These are phyloP conservation scores for Thecophora atra DNA, from an alignment of 2,888 invertebrate species.

Conservation along the genomic window DNA sequence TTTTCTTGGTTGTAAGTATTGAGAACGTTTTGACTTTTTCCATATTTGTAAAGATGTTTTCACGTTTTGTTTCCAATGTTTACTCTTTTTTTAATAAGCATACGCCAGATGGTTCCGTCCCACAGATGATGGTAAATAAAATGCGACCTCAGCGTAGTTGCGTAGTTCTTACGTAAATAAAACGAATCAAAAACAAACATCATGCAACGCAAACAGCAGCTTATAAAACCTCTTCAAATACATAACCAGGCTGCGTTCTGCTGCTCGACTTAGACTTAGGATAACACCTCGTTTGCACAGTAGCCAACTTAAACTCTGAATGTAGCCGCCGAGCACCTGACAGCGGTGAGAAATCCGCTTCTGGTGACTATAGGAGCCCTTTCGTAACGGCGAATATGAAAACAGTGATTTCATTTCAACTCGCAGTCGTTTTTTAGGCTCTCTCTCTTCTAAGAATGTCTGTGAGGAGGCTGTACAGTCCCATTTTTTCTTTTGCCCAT, in stretches of 20 bases:
- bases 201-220: background rate
- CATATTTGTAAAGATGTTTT: too few species aligned
- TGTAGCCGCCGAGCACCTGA: background rate
- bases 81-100: too few species aligned
- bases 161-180: background rate
- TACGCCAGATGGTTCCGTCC: too few species aligned
- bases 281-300: constrained; percentile 15
- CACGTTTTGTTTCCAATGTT: too few species aligned
- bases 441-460: background rate
- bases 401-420: too few species aligned
- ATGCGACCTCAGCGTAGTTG: background rate
- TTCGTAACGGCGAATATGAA: background rate
- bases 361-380: background rate
- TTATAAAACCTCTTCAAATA: background rate
- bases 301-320: background rate
- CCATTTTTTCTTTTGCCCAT: too few species aligned
- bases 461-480: background rate
- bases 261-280: background rate
- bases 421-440: too few species aligned
- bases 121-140: too few species aligned
- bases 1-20: too few species aligned
- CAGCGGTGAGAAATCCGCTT: background rate
- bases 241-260: background rate
- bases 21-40: too few species aligned
- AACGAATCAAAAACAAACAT: constrained; percentile 1